phyloP scores from a whole-genome alignment of 2,888 invertebrate species.

The Drosophila prolongata region DNA sequence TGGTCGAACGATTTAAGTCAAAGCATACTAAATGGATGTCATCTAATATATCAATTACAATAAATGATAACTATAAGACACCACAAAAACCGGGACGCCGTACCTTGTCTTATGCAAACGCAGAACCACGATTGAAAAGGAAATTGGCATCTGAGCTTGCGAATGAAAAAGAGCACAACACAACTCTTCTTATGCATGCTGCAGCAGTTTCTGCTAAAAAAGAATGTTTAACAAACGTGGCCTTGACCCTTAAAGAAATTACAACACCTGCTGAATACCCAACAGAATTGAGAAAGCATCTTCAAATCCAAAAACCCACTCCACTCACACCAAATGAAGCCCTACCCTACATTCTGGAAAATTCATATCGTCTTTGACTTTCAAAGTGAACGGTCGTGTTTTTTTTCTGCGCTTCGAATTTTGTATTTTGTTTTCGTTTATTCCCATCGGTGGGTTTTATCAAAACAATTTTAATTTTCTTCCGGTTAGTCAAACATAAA shows the following conservation, averaged over 20 bases:
- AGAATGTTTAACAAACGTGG: conserved; percentile 2
- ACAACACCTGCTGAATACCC: conserved; percentile 7
- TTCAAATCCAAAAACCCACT: no score
- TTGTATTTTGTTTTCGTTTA: no score
- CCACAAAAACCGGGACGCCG: no score
- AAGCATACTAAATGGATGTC: background rate
- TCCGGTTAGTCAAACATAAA: no score
- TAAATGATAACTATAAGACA: background rate
- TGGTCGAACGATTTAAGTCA: background rate
- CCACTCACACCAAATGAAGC: no score
- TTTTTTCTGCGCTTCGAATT: no score
- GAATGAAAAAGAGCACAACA: conserved; percentile 12
- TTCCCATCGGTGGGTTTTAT: no score
- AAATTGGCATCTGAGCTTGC: background rate
- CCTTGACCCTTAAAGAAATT: conserved; percentile 7
- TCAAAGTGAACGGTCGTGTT: no score
- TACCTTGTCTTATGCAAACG: conserved; percentile 9
- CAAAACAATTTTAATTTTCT: no score
- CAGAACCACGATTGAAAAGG: background rate
- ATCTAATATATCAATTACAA: background rate
- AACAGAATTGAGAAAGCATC: conserved; percentile 6
- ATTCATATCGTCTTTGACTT: no score
- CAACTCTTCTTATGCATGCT: no score
- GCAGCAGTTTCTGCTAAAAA: conserved; percentile 8
- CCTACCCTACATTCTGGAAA: no score